Evolutionary conservation across 2,888 invertebrate genomes (phyloP).

Genomic region (Lasioglossum vierecki): DNA sequence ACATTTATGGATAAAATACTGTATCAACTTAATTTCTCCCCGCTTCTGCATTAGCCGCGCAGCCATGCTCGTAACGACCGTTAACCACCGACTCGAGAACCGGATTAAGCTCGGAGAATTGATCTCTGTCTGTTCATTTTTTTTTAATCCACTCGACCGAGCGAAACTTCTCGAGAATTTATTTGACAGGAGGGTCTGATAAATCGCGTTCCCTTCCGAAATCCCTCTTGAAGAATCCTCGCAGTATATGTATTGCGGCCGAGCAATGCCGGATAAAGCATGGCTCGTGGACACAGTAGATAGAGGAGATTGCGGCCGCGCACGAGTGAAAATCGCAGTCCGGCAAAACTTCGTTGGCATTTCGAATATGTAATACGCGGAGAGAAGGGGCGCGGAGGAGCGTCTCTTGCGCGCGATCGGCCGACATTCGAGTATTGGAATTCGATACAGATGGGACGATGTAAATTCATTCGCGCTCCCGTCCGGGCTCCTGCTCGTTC

Average conservation of each 20-base stretch:
- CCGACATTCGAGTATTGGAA: constrained; percentile 66
- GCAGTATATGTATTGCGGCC: not conserved
- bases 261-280: not conserved
- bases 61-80: not conserved
- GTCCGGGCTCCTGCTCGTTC: not conserved
- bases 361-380: constrained; percentile 58
- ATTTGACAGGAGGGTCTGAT: not conserved
- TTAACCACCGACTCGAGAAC: not conserved
- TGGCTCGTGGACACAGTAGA: constrained; percentile 12
- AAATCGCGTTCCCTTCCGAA: not conserved
- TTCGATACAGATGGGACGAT: constrained; percentile 62
- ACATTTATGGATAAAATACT: no score
- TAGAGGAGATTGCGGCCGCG: constrained; percentile 14
- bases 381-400: constrained; percentile 14
- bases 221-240: not conserved
- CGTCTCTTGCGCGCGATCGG: constrained; percentile 27
- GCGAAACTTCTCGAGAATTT: not conserved
- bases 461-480: constrained; percentile 62
- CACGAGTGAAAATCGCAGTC: not conserved
- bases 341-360: constrained; percentile 20
- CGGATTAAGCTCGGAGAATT: not conserved
- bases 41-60: not conserved
- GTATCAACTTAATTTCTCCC: not conserved
- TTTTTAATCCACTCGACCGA: not conserved
- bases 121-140: not conserved